phyloP scores from a whole-genome alignment of 2,797 vertebrate genomes.

The Threskiornis aethiopicus region DNA sequence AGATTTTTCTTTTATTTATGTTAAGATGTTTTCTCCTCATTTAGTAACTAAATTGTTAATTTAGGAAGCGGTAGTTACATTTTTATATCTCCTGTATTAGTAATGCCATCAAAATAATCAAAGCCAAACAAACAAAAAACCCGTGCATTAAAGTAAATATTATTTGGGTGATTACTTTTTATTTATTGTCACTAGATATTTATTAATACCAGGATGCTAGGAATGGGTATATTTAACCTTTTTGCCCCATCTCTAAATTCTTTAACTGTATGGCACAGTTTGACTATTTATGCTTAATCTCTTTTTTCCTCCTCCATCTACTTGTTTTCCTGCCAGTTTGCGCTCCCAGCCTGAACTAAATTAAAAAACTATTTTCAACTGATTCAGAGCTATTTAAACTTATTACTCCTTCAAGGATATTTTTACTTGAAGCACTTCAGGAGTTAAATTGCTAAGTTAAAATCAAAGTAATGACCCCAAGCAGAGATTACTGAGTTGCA shows the following conservation, averaged over 20 bases:
- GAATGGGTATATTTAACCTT: neutral
- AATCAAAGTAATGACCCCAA: conserved; percentile 79
- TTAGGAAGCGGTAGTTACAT: neutral
- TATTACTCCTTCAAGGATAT: conserved; percentile 71
- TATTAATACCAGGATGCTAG: neutral
- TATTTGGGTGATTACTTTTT: neutral
- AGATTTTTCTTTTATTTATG: conserved; percentile 66
- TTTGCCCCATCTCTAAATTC: neutral
- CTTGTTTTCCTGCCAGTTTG: conserved; percentile 53
- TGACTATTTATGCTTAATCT: conserved; percentile 38
- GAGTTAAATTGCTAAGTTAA: conserved; percentile 74
- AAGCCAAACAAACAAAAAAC: neutral
- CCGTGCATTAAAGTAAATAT: neutral
- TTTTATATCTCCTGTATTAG: conserved; percentile 2
- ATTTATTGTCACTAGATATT: neutral
- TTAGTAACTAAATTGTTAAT: conserved; percentile 63
- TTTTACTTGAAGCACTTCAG: conserved; percentile 76
- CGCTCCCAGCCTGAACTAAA: conserved; percentile 63
- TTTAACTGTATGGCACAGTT: neutral
- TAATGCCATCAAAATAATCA: neutral
- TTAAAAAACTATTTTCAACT: conserved; percentile 73
- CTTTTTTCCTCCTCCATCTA: conserved; percentile 21
- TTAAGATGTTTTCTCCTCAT: conserved; percentile 58
- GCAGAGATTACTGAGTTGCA: conserved; percentile 72
- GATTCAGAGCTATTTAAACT: conserved; percentile 72